Evolutionary conservation across 2,888 invertebrate species (phyloP).

Genomic region (Oxytorus armatus): DNA sequence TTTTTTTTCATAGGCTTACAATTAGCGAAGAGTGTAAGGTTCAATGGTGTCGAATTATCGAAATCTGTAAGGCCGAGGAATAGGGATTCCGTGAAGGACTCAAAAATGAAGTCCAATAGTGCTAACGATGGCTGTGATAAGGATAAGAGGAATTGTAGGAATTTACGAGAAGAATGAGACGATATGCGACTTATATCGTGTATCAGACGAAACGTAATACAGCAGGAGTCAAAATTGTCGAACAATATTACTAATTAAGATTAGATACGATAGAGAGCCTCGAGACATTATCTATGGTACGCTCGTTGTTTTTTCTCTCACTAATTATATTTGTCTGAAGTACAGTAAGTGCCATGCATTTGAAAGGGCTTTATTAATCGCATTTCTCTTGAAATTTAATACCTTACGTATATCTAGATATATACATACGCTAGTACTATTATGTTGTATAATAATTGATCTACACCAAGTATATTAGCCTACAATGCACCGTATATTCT

Average conservation of each 20-base stretch:
- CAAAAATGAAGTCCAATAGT: slow-evolving; percentile 74
- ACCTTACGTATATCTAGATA: slow-evolving; percentile 44
- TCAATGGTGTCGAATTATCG: slow-evolving; percentile 68
- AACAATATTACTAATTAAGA: slow-evolving; percentile 6
- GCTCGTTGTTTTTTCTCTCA: slow-evolving; percentile 49
- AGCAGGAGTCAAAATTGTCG: slow-evolving; percentile 5
- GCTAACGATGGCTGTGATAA: slow-evolving; percentile 81
- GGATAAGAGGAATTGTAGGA: slow-evolving; percentile 73
- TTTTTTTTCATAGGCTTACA: slow-evolving; percentile 10
- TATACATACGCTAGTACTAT: slow-evolving; percentile 40
- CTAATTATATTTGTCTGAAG: slow-evolving; percentile 15
- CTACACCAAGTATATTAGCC: slow-evolving; percentile 52
- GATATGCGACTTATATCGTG: neutral
- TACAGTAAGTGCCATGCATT: slow-evolving; percentile 16
- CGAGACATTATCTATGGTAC: slow-evolving; percentile 70
- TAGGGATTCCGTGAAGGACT: slow-evolving; percentile 4
- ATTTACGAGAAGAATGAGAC: slow-evolving; percentile 7
- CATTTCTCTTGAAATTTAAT: slow-evolving; percentile 12
- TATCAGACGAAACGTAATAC: slow-evolving; percentile 17
- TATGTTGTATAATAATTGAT: slow-evolving; percentile 58
- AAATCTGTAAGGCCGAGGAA: slow-evolving; percentile 67
- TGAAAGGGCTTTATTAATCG: slow-evolving; percentile 2
- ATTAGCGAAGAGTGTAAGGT: slow-evolving; percentile 15
- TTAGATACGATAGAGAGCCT: slow-evolving; percentile 60
- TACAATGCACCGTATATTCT: slow-evolving; percentile 45